Evolutionary conservation across 2,888 invertebrate species (phyloP), one percentile per base, ranked within the genome.

Genomic region (Holacanthella duospinosa): DNA sequence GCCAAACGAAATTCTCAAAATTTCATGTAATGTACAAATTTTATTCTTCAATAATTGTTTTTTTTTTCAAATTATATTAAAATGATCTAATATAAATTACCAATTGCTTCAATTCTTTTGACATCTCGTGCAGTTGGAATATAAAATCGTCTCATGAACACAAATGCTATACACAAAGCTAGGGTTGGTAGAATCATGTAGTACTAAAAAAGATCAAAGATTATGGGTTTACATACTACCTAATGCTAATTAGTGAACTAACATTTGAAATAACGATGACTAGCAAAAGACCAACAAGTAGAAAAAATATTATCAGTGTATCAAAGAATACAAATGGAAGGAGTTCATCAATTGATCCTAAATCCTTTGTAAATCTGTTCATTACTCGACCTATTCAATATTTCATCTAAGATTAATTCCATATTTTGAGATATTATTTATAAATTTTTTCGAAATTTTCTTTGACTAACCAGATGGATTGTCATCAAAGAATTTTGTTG

Each of bases 281-380:
- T 16, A 78, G 67, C 19, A 81, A 72, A 16, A 79, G 76, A 44
- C 79, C 79, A 19, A 78, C 12, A 43, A 80, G 75, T 53, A 78
- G 74, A 64, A 80, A 72, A 29, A 75, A 73, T 64, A 84, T 79
- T 68, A 84, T 80, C 75, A 75, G 24, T 16, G 68, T 65, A 64
- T 86, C 86, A 57, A 86, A 77, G 74, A 83, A 81, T 74, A 84
- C 82, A 66, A 81, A 78, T 0, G 87, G 87, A 60, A 89, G 76
- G 24, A 83, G 78, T 77, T 89, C 88, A 74, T 89, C 88, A 58
- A 90, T 83, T 1, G 86, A 80, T 0, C 89, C 89, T 78, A 89
- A 85, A 75, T 91, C 91, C 75, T 90, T 91, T 0, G 90, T 88
- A 77, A 91, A 91, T 61, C 90, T 79, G 77, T 90, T 90, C 60